Evolutionary conservation across 1,140 invertebrate genomes (phyloP).

Genomic region (Leptinotarsa texana): DNA sequence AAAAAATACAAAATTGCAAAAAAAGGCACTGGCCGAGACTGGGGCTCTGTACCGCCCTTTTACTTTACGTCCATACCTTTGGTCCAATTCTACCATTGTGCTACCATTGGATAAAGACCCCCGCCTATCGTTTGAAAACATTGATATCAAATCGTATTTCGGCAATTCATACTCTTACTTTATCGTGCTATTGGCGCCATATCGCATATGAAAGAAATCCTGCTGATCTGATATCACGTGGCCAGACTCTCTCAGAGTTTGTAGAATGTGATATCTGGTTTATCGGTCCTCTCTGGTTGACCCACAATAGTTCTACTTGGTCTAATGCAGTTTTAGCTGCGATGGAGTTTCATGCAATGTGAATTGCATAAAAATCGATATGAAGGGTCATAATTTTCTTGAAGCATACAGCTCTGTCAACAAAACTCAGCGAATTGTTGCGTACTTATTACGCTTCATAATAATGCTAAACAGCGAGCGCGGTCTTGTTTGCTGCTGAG

Average conservation of each 20-base stretch:
- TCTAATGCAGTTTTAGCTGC: background rate
- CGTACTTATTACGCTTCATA: background rate
- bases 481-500: background rate
- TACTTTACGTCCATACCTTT: no score
- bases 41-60: no score
- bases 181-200: no score
- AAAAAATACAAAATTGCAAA: no score
- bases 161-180: background rate
- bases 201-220: background rate
- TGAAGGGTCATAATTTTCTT: background rate
- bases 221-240: background rate
- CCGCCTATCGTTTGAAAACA: no score
- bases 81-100: no score
- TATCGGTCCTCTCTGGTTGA: background rate
- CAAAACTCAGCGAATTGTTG: background rate
- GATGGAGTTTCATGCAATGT: background rate
- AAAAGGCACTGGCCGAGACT: no score
- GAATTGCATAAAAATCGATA: background rate
- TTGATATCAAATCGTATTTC: background rate
- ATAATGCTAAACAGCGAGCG: background rate
- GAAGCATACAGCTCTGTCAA: background rate
- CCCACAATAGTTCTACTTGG: background rate
- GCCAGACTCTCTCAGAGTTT: background rate
- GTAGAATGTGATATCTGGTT: background rate
- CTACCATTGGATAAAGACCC: no score